Conservation (phyloP, 2,888 invertebrate species). For the Lordiphosa fenestrarum region DNA sequence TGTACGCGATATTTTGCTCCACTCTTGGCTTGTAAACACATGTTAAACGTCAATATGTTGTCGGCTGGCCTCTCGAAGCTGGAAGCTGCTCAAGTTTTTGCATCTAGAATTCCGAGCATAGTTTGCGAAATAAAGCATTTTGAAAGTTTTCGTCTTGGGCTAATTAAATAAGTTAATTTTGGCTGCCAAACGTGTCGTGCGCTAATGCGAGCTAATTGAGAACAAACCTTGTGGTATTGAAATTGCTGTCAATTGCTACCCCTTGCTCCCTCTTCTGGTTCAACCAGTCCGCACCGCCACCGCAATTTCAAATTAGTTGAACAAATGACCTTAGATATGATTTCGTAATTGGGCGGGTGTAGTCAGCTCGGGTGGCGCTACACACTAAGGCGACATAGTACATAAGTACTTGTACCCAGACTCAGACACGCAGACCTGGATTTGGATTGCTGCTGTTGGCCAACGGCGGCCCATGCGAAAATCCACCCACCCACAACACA, state of each 20-base stretch:
- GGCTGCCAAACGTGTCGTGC: slow-evolving; percentile 33
- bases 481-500: slow-evolving; percentile 69
- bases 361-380: slow-evolving; percentile 29
- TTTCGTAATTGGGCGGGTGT: slow-evolving; percentile 66
- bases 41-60: slow-evolving; percentile 50
- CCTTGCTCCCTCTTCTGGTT: background rate
- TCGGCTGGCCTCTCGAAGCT: slow-evolving; percentile 21
- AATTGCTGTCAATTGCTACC: slow-evolving; percentile 14
- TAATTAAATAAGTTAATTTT: slow-evolving; percentile 51
- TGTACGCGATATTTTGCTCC: background rate
- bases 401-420: slow-evolving; percentile 12
- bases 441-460: slow-evolving; percentile 42
- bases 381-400: slow-evolving; percentile 21
- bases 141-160: slow-evolving; percentile 50
- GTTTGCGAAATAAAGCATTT: slow-evolving; percentile 29
- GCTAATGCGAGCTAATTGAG: slow-evolving; percentile 48
- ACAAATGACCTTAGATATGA: slow-evolving; percentile 78
- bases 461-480: slow-evolving; percentile 65
- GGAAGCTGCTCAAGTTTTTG: slow-evolving; percentile 23
- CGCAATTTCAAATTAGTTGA: slow-evolving; percentile 67
- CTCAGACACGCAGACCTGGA: slow-evolving; percentile 5
- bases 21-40: slow-evolving; percentile 46
- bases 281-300: background rate
- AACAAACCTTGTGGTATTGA: slow-evolving; percentile 40
- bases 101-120: slow-evolving; percentile 52